phyloP scores from a whole-genome alignment of 2,888 invertebrate genomes.

The Muscina levida region DNA sequence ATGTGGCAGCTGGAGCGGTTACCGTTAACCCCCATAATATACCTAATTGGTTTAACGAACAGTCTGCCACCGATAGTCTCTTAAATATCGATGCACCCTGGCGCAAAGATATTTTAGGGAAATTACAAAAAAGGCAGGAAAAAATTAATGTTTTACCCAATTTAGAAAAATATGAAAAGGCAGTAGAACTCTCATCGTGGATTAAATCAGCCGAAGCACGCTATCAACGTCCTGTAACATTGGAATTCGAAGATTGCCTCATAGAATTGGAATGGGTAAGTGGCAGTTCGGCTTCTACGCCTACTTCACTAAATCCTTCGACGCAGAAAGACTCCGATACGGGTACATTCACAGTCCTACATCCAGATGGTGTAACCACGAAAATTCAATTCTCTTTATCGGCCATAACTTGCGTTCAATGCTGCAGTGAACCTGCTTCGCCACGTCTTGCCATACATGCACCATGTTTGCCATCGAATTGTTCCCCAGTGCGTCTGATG shows the following conservation, averaged over 20 bases:
- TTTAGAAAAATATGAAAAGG: constrained; percentile 85
- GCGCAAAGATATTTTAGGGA: constrained; percentile 87
- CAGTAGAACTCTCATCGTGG: constrained; percentile 93
- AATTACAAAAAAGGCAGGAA: constrained; percentile 83
- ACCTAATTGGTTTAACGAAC: constrained; percentile 90
- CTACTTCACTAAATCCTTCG: constrained; percentile 48
- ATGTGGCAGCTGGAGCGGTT: constrained; percentile 90
- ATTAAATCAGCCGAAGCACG: constrained; percentile 90
- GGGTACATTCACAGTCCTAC: constrained; percentile 88
- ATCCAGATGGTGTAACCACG: constrained; percentile 88
- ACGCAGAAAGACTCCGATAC: constrained; percentile 84
- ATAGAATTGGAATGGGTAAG: constrained; percentile 91
- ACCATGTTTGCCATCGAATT: constrained; percentile 81
- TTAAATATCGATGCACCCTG: constrained; percentile 87
- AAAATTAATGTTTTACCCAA: constrained; percentile 79
- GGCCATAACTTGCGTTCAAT: constrained; percentile 88
- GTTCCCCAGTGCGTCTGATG: constrained; percentile 85
- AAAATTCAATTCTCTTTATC: constrained; percentile 87
- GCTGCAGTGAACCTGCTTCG: constrained; percentile 89
- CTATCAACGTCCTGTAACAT: constrained; percentile 81
- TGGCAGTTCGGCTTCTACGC: constrained; percentile 57
- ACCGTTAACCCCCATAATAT: constrained; percentile 86
- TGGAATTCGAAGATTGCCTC: constrained; percentile 86
- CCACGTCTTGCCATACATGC: constrained; percentile 89
- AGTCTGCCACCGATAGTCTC: constrained; percentile 79